These are phyloP conservation scores for Cremastinae sp. DNA, from an alignment of 2,888 invertebrate genomes.

Conservation along the genomic window DNA sequence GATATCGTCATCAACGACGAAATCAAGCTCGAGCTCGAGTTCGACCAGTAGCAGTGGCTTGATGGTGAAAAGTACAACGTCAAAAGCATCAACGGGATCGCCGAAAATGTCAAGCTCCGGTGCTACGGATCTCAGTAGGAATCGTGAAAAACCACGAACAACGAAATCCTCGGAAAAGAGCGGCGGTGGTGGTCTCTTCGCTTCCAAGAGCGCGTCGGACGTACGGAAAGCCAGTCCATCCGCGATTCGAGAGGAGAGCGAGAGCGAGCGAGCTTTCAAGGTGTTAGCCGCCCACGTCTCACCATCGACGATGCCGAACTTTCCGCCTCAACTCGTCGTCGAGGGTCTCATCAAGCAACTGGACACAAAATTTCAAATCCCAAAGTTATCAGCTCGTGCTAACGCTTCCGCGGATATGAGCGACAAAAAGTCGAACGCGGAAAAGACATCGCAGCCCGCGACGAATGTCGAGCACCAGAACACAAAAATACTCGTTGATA, in stretches of 20 bases:
- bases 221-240: constrained; percentile 86
- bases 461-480: constrained; percentile 51
- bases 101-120: constrained; percentile 83
- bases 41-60: constrained; percentile 66
- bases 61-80: constrained; percentile 64
- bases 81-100: constrained; percentile 81
- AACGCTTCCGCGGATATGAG: constrained; percentile 71
- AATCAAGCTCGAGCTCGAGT: constrained; percentile 74
- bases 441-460: constrained; percentile 55
- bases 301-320: constrained; percentile 79
- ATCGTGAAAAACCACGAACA: constrained; percentile 84
- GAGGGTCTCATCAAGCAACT: constrained; percentile 90
- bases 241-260: constrained; percentile 84
- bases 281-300: constrained; percentile 82
- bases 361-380: constrained; percentile 93
- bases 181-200: constrained; percentile 80
- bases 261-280: constrained; percentile 84
- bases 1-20: constrained; percentile 68
- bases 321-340: constrained; percentile 84
- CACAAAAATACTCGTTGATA: constrained; percentile 67
- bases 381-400: constrained; percentile 86
- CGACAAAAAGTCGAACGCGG: constrained; percentile 69
- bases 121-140: constrained; percentile 83
- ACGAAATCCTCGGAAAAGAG: constrained; percentile 85
- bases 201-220: constrained; percentile 81